These are phyloP conservation scores for Leptocoma aspasia DNA, from an alignment of 2,113 vertebrate genomes.

Conservation along the genomic window DNA sequence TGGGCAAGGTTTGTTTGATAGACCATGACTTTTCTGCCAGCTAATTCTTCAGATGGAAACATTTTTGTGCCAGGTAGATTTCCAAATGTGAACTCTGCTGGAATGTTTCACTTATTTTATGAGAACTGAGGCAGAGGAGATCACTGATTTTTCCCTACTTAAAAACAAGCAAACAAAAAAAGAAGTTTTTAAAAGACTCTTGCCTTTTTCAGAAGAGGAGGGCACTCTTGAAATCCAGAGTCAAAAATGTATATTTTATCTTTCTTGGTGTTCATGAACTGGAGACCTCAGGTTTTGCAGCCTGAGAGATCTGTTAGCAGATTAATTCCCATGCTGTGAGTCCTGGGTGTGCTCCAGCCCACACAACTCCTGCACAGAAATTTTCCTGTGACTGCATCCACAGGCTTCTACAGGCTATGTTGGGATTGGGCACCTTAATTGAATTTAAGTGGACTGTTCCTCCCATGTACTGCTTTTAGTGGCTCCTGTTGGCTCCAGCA, in stretches of 20 bases:
- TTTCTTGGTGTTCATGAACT: neutral
- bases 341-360: neutral
- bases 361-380: neutral
- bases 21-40: fast-evolving
- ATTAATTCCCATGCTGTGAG: neutral
- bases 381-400: neutral
- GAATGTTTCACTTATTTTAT: neutral
- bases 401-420: neutral
- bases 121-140: neutral
- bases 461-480: neutral
- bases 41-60: neutral
- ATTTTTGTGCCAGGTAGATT: neutral
- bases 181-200: neutral
- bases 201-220: neutral
- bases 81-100: neutral
- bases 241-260: neutral
- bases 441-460: neutral
- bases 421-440: neutral
- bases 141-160: neutral
- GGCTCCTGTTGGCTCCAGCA: neutral
- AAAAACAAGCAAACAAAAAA: neutral
- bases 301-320: neutral
- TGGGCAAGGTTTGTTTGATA: fast-evolving
- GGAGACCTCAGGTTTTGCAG: neutral
- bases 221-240: neutral